Conservation (phyloP, 2,888 invertebrate species). For the Drosophila conformis region DNA sequence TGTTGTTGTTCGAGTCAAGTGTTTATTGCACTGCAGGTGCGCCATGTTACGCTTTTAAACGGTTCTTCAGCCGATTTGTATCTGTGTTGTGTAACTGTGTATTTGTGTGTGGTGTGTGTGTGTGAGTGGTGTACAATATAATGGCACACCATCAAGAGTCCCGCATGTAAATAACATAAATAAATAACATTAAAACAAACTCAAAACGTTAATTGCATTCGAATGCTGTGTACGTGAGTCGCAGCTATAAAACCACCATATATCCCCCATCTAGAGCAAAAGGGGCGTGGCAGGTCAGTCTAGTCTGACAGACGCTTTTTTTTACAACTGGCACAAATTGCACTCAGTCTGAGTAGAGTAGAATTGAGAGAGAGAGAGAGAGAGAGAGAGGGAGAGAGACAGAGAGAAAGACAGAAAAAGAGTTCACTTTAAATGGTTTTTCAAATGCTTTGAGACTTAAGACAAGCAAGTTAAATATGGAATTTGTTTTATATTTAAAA, state of each 20-base stretch:
- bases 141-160: constrained; percentile 53
- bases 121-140: constrained; percentile 8
- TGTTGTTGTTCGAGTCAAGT: constrained; percentile 46
- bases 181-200: constrained; percentile 69
- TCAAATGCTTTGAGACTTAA: not conserved
- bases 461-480: not conserved
- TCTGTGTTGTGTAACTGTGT: constrained; percentile 23
- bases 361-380: not conserved
- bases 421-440: not conserved
- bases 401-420: not conserved
- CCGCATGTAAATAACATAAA: constrained; percentile 63
- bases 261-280: constrained; percentile 8
- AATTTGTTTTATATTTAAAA: not conserved
- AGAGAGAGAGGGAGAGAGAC: not conserved
- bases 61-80: constrained; percentile 56
- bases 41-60: constrained; percentile 65
- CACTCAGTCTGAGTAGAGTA: not conserved
- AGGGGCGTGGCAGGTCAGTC: constrained; percentile 50
- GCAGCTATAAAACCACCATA: constrained; percentile 37
- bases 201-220: constrained; percentile 68
- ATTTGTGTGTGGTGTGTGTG: constrained; percentile 1
- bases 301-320: constrained; percentile 5
- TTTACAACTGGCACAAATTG: constrained; percentile 36
- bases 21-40: constrained; percentile 70
- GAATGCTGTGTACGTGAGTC: constrained; percentile 58